These are phyloP conservation scores for Gobio occitaniae DNA, from an alignment of 2,797 vertebrate species.

Conservation along the genomic window DNA sequence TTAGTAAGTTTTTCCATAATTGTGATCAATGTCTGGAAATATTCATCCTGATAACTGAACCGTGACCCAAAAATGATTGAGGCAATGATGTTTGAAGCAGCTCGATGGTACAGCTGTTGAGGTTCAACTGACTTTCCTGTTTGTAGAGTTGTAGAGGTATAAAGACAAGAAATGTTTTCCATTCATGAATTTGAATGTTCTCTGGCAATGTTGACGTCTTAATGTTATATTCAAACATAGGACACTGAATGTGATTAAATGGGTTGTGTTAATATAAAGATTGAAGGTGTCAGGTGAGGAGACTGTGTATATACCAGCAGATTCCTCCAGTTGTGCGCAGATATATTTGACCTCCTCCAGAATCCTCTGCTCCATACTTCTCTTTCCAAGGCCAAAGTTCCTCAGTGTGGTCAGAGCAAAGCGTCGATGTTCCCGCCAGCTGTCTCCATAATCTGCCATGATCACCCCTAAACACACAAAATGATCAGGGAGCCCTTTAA, in stretches of 20 bases:
- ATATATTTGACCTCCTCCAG: slow-evolving; percentile 45
- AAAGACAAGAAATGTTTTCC: not conserved
- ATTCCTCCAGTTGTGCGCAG: slow-evolving; percentile 27
- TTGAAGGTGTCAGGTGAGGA: not conserved
- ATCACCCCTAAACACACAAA: slow-evolving; percentile 45
- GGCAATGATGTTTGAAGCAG: slow-evolving; percentile 47
- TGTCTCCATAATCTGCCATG: slow-evolving; percentile 41
- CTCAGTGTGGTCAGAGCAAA: slow-evolving; percentile 53
- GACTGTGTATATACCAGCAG: slow-evolving; percentile 26
- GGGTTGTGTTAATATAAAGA: not conserved
- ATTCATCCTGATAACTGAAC: slow-evolving; percentile 40
- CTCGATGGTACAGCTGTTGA: slow-evolving; percentile 40
- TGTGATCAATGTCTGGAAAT: slow-evolving; percentile 43
- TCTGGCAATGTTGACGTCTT: not conserved
- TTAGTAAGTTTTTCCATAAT: not conserved
- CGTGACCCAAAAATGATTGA: slow-evolving; percentile 43
- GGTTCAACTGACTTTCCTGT: slow-evolving; percentile 26
- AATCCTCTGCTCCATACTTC: slow-evolving; percentile 53
- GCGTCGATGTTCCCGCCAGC: slow-evolving; percentile 50
- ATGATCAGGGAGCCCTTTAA: not conserved
- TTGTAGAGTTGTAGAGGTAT: not conserved
- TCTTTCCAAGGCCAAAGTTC: slow-evolving; percentile 55
- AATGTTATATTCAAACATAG: not conserved
- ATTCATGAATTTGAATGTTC: not conserved
- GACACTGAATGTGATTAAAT: slow-evolving; percentile 5